Evolutionary conservation across 2,888 invertebrate species (phyloP).

Genomic region (Standfussiana lucernea): DNA sequence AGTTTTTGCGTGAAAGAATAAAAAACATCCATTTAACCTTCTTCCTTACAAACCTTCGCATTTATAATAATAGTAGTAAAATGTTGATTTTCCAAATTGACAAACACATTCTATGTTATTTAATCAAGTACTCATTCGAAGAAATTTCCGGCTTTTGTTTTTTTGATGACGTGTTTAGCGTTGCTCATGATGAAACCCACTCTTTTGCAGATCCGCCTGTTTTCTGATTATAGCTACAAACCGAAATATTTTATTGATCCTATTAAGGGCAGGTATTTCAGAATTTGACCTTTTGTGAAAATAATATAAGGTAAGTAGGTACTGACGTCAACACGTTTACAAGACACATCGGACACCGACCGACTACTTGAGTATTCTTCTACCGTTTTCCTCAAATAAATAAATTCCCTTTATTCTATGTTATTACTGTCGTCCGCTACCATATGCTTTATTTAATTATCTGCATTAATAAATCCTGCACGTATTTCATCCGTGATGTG

Average conservation of each 20-base stretch:
- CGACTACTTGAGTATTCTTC: conserved; percentile 41
- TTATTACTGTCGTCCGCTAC: conserved; percentile 37
- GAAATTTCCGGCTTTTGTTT: background rate
- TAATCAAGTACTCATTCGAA: background rate
- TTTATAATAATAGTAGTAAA: background rate
- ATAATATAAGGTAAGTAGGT: no score
- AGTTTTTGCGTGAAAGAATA: background rate
- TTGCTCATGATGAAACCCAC: background rate
- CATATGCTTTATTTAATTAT: conserved; percentile 59
- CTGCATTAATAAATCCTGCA: conserved; percentile 53
- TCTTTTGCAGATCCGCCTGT: background rate
- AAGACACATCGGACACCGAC: background rate
- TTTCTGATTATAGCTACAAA: conserved; percentile 19
- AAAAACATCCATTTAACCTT: background rate
- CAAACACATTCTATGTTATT: background rate
- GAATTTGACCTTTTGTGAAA: conserved; percentile 29
- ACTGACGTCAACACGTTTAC: conserved; percentile 2
- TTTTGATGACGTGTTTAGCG: background rate
- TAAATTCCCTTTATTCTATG: conserved; percentile 51
- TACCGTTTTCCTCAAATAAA: conserved; percentile 43
- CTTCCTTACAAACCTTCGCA: background rate
- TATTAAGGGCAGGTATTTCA: conserved; percentile 1
- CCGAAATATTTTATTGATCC: conserved; percentile 30
- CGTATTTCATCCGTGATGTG: conserved; percentile 55
- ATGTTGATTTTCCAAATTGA: background rate